A percentile compares a stretch with the other conserved stretches of the same genome.
Conservation (phyloP, 2,797 vertebrate species). For the Hypotaenidia okinawae region DNA sequence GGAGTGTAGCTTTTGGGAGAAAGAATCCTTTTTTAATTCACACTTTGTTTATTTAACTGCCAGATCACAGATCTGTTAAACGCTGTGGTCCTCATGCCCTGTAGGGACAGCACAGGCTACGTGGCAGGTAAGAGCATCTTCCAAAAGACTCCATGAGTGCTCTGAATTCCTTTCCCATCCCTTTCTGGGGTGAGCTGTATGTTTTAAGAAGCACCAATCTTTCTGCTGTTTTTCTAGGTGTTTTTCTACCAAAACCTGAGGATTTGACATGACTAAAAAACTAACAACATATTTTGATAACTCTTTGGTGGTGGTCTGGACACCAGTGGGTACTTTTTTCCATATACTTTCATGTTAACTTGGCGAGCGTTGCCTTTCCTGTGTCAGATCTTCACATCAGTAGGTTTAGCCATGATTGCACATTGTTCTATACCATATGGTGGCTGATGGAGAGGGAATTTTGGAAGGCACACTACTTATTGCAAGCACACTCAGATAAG, state of each 20-base stretch:
- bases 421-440: accelerated
- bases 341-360: neutral
- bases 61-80: neutral
- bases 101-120: neutral
- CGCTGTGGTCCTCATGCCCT: neutral
- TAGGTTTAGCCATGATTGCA: neutral
- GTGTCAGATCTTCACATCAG: neutral
- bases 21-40: neutral
- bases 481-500: neutral
- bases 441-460: neutral
- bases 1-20: neutral
- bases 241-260: neutral
- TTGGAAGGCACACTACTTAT: neutral
- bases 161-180: neutral
- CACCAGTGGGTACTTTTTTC: neutral
- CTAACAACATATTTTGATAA: neutral
- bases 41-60: neutral
- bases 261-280: neutral
- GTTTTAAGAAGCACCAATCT: neutral
- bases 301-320: neutral
- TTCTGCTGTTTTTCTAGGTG: neutral
- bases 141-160: neutral
- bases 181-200: neutral
- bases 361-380: neutral
- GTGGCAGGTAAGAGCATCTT: neutral